Evolutionary conservation across 2,797 vertebrate genomes (phyloP).

Genomic region (Glossophaga mutica): DNA sequence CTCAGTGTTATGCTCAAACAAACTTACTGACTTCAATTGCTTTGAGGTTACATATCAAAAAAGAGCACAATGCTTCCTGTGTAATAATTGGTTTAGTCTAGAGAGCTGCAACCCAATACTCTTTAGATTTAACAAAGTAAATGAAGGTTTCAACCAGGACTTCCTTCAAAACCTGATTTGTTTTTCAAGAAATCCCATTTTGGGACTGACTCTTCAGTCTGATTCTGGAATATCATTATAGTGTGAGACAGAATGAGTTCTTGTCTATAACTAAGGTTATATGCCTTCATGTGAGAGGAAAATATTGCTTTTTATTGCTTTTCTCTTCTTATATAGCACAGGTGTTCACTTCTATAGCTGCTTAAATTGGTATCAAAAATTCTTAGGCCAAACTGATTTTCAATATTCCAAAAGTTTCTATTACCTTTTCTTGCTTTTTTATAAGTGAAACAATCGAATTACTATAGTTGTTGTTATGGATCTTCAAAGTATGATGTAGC

Average conservation of each 20-base stretch:
- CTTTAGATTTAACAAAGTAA: constrained; percentile 39
- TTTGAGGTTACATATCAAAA: constrained; percentile 31
- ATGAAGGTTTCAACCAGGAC: constrained; percentile 40
- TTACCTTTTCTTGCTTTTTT: neutral
- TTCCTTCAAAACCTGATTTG: constrained; percentile 46
- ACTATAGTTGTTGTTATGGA: neutral
- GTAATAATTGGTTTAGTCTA: neutral
- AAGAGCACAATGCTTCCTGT: neutral
- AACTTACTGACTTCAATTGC: neutral
- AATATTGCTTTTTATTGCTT: neutral
- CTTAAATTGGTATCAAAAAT: neutral
- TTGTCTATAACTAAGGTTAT: constrained; percentile 7
- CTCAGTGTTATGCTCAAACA: neutral
- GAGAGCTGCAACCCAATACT: neutral
- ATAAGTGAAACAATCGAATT: constrained; percentile 25
- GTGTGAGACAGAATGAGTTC: neutral
- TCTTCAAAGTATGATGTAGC: neutral
- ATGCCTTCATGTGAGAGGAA: neutral
- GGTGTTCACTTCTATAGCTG: neutral
- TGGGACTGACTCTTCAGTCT: neutral
- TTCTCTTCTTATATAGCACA: neutral
- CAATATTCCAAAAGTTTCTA: neutral
- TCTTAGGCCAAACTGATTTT: neutral
- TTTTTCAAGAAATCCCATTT: constrained; percentile 53
- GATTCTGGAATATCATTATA: constrained; percentile 31